Evolutionary conservation across 1,140 invertebrate species (phyloP).

Genomic region (Cyphomyrmex costatus): DNA sequence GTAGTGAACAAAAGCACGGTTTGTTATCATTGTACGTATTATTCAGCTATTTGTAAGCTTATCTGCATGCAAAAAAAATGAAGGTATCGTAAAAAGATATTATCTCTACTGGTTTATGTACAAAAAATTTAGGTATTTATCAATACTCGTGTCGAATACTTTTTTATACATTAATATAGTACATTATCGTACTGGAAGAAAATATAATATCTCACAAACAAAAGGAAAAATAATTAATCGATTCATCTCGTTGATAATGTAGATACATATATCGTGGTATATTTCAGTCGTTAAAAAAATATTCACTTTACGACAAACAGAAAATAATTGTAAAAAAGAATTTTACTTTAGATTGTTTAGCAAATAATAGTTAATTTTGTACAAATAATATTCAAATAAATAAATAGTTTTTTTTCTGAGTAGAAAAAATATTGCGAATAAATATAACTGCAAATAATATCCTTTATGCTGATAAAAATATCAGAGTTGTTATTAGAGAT

Average conservation of each 20-base stretch:
- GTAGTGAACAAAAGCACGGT: conserved; percentile 65
- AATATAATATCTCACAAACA: not conserved
- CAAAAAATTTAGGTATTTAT: conserved; percentile 54
- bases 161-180: not conserved
- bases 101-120: conserved; percentile 42
- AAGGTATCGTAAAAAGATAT: not conserved
- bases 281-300: not conserved
- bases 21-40: conserved; percentile 72
- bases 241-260: not conserved
- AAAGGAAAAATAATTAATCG: conserved; percentile 17
- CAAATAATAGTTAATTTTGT: not conserved
- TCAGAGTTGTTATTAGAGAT: conserved; percentile 13
- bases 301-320: not conserved
- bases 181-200: not conserved
- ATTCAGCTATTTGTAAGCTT: conserved; percentile 59
- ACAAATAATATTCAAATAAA: not conserved
- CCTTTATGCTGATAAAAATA: not conserved
- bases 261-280: not conserved
- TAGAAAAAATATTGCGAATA: not conserved
- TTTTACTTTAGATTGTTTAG: not conserved
- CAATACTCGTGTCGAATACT: not conserved
- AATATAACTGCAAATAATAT: not conserved
- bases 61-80: conserved; percentile 39
- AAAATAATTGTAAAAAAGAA: not conserved
- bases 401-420: not conserved